These are phyloP conservation scores for Percopsis transmontana DNA, from an alignment of 2,113 vertebrate species.

Conservation along the genomic window DNA sequence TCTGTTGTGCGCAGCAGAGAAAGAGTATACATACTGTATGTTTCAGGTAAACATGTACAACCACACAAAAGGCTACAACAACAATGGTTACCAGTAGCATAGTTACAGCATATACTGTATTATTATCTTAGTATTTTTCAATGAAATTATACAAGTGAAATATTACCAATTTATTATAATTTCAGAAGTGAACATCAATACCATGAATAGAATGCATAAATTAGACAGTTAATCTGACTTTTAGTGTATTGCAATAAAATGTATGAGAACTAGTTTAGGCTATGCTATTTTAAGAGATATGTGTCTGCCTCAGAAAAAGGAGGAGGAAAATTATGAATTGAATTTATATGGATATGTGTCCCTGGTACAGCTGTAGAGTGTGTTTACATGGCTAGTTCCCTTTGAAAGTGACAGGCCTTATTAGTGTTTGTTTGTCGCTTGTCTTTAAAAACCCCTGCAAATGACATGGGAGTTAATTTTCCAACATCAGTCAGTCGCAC, in stretches of 20 bases:
- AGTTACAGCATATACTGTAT: conserved; percentile 3
- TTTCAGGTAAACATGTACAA: conserved; percentile 55
- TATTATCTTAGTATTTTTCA: background rate
- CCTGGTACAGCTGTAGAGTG: conserved; percentile 15
- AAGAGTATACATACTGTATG: conserved; percentile 54
- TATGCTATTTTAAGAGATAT: no score
- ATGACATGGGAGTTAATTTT: conserved; percentile 80
- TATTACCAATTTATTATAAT: no score
- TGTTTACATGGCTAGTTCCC: conserved; percentile 64
- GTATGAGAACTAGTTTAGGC: no score
- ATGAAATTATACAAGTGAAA: background rate
- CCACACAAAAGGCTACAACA: no score
- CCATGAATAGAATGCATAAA: no score
- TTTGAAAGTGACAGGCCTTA: conserved; percentile 75
- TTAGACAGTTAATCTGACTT: no score
- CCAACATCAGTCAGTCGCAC: conserved; percentile 73
- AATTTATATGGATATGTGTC: no score
- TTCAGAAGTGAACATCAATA: no score
- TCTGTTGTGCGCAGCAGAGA: conserved; percentile 55
- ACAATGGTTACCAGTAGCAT: no score
- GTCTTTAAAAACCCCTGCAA: conserved; percentile 68
- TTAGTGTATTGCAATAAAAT: no score
- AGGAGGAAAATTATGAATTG: no score
- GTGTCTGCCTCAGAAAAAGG: no score
- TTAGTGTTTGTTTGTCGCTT: conserved; percentile 80